These are phyloP conservation scores for Leptopilina boulardi DNA, from an alignment of 1,140 invertebrate genomes.

Conservation along the genomic window DNA sequence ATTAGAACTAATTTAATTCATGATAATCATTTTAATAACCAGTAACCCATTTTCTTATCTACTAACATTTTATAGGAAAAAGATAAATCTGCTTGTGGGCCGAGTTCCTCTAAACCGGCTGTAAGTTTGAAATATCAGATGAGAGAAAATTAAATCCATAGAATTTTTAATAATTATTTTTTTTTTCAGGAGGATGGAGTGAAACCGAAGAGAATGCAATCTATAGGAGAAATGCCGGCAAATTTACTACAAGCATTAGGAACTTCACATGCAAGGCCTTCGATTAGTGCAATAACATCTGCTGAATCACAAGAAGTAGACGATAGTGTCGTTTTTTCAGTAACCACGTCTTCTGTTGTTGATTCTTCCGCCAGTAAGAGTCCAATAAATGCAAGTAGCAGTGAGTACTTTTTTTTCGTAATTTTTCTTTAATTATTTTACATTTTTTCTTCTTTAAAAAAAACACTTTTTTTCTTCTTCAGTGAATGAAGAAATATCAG, in stretches of 20 bases:
- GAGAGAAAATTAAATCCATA: conserved; percentile 3
- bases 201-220: conserved; percentile 69
- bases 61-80: conserved; percentile 68
- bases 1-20: no score
- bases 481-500: conserved; percentile 79
- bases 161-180: neutral
- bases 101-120: conserved; percentile 69
- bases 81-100: conserved; percentile 65
- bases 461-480: conserved; percentile 45
- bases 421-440: neutral
- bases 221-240: conserved; percentile 63
- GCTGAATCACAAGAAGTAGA: conserved; percentile 68
- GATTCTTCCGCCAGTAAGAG: conserved; percentile 69
- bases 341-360: conserved; percentile 52
- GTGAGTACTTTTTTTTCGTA: conserved; percentile 54
- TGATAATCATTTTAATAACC: no score
- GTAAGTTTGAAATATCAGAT: conserved; percentile 66
- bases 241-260: conserved; percentile 51
- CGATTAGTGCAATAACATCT: conserved; percentile 64
- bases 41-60: neutral
- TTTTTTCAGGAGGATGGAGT: conserved; percentile 62
- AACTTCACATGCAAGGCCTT: conserved; percentile 68
- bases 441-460: neutral
- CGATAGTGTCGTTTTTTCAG: conserved; percentile 54
- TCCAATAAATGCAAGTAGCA: conserved; percentile 64